Evolutionary conservation across 2,113 vertebrate genomes (phyloP), one percentile per base, ranked within the genome.

Genomic region (Alaudala cheleensis): DNA sequence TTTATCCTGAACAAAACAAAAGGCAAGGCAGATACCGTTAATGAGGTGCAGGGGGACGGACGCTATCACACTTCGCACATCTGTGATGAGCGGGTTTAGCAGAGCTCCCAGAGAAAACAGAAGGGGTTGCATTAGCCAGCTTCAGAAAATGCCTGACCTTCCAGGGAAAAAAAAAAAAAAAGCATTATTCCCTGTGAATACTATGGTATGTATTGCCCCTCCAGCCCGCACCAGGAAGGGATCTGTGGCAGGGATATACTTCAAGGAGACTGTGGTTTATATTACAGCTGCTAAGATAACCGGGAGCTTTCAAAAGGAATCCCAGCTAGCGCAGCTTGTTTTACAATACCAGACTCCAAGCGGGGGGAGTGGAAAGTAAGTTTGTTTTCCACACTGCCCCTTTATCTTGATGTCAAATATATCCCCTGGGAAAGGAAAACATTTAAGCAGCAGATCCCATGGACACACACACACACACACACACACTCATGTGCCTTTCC

Each of bases 381-480:
- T 97, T 97, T 97, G 93, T 96, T 97, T 96, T 96, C 96, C 88
- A 81, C 19, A 0, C 95, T 96, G 76, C 79, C 88, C 61, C 88
- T 96, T 97, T 92, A 96, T 97, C 96, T 97, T 88, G 95, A 88
- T 97, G 94, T 97, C 88, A 96, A 97, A 97, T 95, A 96, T 95
- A 97, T 96, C 90, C 95, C 90, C 94, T 96, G 96, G 95, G 95
- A 96, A 96, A 96, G 90, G 94, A 96, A 96, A 97, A 97, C 95
- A 96, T 96, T 97, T 90, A 94, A 95, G 56, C 93, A 94, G 93
- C 92, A 96, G 95, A 96, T 95, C 88, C 92, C 94, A 92, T 80
- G 85, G 92, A 85, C 88, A 91, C 83, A 81, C 85, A 92, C 42
- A 47, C 26, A 2, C 61, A 45, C 37, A 71, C 61, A 85, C 73